These are phyloP conservation scores for Platycheirus albimanus DNA, from an alignment of 2,888 invertebrate species.

Conservation along the genomic window DNA sequence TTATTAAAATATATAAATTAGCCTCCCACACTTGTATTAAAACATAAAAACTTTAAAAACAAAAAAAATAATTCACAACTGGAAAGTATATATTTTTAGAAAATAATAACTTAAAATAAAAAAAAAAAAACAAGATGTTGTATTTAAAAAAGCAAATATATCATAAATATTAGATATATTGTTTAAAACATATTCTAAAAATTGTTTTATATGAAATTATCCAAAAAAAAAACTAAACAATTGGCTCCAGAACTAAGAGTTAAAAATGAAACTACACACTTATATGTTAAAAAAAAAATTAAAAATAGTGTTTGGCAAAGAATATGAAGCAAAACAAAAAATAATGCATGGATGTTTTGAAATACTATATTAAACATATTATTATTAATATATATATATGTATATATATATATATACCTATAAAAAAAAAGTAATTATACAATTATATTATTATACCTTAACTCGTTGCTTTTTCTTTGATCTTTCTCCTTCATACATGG, in stretches of 20 bases:
- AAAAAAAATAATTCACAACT: constrained; percentile 26
- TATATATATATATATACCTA: constrained; percentile 26
- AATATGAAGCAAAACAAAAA: constrained; percentile 65
- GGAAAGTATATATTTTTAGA: constrained; percentile 52
- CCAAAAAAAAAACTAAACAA: constrained; percentile 44
- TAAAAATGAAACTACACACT: constrained; percentile 56
- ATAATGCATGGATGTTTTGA: constrained; percentile 76
- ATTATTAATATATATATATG: constrained; percentile 69
- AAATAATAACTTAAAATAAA: constrained; percentile 41
- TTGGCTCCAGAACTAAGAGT: constrained; percentile 51
- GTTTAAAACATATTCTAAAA: constrained; percentile 46
- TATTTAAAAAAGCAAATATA: constrained; percentile 41
- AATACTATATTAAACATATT: constrained; percentile 71
- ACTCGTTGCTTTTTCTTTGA: constrained; percentile 76
- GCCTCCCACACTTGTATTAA: background rate
- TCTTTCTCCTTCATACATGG: constrained; percentile 64
- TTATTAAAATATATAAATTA: constrained; percentile 7
- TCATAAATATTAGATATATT: constrained; percentile 20
- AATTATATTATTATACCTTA: constrained; percentile 76
- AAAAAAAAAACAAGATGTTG: constrained; percentile 24
- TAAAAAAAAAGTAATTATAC: constrained; percentile 75
- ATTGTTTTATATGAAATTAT: constrained; percentile 69
- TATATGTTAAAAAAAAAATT: constrained; percentile 51
- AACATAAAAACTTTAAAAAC: constrained; percentile 17
- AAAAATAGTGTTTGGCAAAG: constrained; percentile 49